Base-by-base conservation (phyloP, 2,113 vertebrate species). In the Tachysurus fulvidraco region DNA sequence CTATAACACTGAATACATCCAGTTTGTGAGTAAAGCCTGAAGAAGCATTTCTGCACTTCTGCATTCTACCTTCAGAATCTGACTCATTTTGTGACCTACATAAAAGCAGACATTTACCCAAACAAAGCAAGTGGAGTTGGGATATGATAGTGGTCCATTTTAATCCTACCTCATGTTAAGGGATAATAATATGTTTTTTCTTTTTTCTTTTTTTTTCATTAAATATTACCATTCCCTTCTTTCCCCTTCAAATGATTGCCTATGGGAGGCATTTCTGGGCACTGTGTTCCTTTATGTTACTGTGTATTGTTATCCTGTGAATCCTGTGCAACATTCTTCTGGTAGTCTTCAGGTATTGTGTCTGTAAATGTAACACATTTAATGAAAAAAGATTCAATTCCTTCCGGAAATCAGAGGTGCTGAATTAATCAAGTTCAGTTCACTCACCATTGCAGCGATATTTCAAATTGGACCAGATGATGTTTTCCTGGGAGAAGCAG, bases 401-500 rank as follows among this genome's bases (percentile, higher is more conserved):
- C 9, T 9, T 17, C 19, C 57, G 19, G n/a, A 54, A 54, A 59
- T 69, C 67, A 9, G 67, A 60, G 46, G 16, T 46, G 52, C 6
- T 54, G 54, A 60, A 80, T 60, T n/a, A 11, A 67, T 59, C 52
- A 50, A 54, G 3, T 4, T 28, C 11, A 2, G 62, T 76, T 41
- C 28, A 25, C 30, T 96, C 95, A 99, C 98, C 98, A 3, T 99
- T 99, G 94, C 98, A 99, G 79, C 98, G 97, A 17, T 99, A 99
- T 90, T 97, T 99, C 90, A 99, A 95, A 91, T 99, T 98, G 91
- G 98, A 98, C 98, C 98, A 99, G 93, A 99, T 99, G 86, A 99
- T 99, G 92, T 99, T 99, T 95, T 99, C 98, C 92, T 99, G 98
- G 86, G 98, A 99, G 95, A 99, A 99, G 93, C 98, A 99, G 96